These are phyloP conservation scores for Willisornis vidua DNA, from an alignment of 2,113 vertebrate species.

Conservation along the genomic window DNA sequence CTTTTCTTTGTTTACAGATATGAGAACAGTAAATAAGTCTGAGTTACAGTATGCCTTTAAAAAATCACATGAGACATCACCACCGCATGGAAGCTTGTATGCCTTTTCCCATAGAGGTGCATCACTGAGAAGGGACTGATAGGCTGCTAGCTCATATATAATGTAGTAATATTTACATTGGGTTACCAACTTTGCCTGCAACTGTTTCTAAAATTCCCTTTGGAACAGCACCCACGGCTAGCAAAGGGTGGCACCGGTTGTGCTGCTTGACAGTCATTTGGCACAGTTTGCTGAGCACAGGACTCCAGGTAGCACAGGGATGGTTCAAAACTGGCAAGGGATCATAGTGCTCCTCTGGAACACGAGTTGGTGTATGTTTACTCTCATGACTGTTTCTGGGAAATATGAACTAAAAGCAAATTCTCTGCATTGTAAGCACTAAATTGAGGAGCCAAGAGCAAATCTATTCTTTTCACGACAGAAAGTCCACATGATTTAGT, in stretches of 20 bases:
- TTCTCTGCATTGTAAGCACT: not conserved
- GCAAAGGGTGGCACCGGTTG: not conserved
- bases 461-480: constrained; percentile 40
- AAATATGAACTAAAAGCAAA: not conserved
- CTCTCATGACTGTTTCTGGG: not conserved
- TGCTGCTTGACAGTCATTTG: not conserved
- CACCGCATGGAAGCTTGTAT: constrained; percentile 36
- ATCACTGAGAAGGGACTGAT: constrained; percentile 39
- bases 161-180: not conserved
- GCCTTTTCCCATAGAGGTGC: constrained; percentile 5
- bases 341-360: not conserved
- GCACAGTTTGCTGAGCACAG: not conserved
- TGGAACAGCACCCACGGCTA: not conserved
- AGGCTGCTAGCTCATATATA: not conserved
- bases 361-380: not conserved
- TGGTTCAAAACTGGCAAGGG: not conserved
- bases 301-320: not conserved
- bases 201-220: constrained; percentile 7
- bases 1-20: constrained; percentile 53
- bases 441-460: constrained; percentile 17
- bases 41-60: not conserved
- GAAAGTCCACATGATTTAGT: not conserved
- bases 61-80: constrained; percentile 38
- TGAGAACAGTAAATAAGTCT: not conserved
- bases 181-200: not conserved